phyloP scores from a whole-genome alignment of 2,888 invertebrate genomes.

The Xylophagus ater region DNA sequence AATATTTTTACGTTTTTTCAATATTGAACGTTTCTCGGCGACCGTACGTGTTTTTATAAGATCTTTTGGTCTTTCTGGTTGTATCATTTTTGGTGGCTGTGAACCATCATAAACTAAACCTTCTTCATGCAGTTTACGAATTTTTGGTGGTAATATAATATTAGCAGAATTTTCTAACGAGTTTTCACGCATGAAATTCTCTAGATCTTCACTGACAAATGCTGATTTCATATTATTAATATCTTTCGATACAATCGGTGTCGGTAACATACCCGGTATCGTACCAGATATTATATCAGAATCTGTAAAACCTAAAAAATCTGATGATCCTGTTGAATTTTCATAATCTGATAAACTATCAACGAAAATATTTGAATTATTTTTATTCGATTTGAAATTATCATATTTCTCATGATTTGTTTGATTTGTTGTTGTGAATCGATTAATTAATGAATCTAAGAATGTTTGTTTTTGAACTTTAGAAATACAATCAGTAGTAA shows the following conservation, averaged over 20 bases:
- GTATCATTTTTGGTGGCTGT: slow-evolving; percentile 30
- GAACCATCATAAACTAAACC: slow-evolving; percentile 31
- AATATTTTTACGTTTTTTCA: slow-evolving; percentile 30
- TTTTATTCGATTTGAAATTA: no score
- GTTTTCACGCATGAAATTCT: slow-evolving; percentile 42
- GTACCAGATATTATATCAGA: slow-evolving; percentile 22
- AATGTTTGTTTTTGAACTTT: no score
- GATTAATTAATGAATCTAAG: no score
- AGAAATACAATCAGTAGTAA: no score
- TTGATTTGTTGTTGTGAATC: no score
- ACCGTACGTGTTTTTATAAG: slow-evolving; percentile 42
- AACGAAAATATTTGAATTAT: no score
- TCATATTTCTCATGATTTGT: no score
- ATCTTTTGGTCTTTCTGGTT: slow-evolving; percentile 33
- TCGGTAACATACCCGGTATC: slow-evolving; percentile 33
- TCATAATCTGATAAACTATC: no score
- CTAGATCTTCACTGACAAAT: slow-evolving; percentile 42
- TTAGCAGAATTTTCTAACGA: slow-evolving; percentile 31
- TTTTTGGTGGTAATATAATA: slow-evolving; percentile 11
- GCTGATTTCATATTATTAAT: slow-evolving; percentile 25
- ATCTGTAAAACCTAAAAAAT: slow-evolving; percentile 35
- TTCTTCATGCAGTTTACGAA: slow-evolving; percentile 26
- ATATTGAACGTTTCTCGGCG: slow-evolving; percentile 42
- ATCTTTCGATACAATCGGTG: slow-evolving; percentile 29
- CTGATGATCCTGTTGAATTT: slow-evolving; percentile 14